Evolutionary conservation across 2,113 vertebrate species (phyloP), one percentile per base, ranked within the genome.

Genomic region (Oxyura jamaicensis): DNA sequence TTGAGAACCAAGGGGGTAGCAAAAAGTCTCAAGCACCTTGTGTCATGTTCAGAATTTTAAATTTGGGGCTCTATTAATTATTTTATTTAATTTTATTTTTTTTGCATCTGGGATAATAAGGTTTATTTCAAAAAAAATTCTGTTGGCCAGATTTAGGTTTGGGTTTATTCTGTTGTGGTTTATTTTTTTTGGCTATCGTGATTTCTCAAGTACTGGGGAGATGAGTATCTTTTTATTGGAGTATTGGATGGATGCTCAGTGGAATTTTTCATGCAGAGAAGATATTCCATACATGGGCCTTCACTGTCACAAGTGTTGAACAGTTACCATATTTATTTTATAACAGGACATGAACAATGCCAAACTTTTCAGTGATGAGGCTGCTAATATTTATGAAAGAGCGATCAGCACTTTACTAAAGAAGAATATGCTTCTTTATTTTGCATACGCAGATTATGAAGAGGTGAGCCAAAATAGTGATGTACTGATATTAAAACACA

Each of bases 401-500:
- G 99, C 99, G 52, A 99, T 99, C 81, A 99, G 99, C 96, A 99
- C 99, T 96, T 98, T 99, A 96, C 97, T 99, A 83, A 99, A 99
- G 97, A 99, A 99, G 97, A 99, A 99, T 97, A 99, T 99, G 99
- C 98, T 99, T 95, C 98, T 99, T 85, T 99, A 99, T 97, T 99
- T 99, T 97, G 98, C 99, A 31, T 99, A 99, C 93, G 99, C 99
- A 68, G 99, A 99, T 97, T 99, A 99, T 67, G 99, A 99, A 97
- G 99, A 99, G 97, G 99, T 99, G 82, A 98, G 98, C 83, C 62
- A 95, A 95, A 90, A 60, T 6, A 81, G 20, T 33, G 25, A 35
- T 44, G 13, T 91, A 77, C 41, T 88, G 44, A 79, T 1, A 0
- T 74, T 62, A 75, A 93, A 83, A 66, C 36, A 29, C 52, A 41